These are phyloP conservation scores for Ophioninae sp. DNA, from an alignment of 2,888 invertebrate genomes.

Conservation along the genomic window DNA sequence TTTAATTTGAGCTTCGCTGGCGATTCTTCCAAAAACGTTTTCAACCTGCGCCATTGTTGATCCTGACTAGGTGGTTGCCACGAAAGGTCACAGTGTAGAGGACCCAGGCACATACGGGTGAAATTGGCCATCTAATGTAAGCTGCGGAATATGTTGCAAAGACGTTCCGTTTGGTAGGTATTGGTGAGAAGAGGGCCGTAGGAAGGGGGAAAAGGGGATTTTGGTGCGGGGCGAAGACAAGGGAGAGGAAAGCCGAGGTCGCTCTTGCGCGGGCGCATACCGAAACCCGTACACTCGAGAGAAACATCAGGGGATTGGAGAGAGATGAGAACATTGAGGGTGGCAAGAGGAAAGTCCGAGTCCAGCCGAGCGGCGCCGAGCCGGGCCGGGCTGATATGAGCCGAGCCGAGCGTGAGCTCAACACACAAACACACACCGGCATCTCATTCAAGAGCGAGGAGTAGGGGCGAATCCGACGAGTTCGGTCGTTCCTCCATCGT, in stretches of 20 bases:
- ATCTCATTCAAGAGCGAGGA: background rate
- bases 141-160: constrained; percentile 22
- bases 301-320: constrained; percentile 13
- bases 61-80: background rate
- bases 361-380: constrained; percentile 66
- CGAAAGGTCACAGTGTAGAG: background rate
- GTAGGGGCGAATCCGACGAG: background rate
- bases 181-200: background rate
- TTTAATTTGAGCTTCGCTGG: background rate
- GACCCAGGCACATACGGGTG: constrained; percentile 9
- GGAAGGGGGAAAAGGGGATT: background rate
- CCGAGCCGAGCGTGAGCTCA: constrained; percentile 69
- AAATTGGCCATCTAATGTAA: background rate
- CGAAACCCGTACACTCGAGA: constrained; percentile 35
- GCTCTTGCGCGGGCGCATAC: constrained; percentile 28
- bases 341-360: constrained; percentile 59
- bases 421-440: constrained; percentile 16
- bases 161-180: background rate
- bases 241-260: constrained; percentile 34
- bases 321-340: constrained; percentile 25
- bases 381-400: constrained; percentile 68
- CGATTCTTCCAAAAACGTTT: background rate
- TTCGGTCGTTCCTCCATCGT: background rate
- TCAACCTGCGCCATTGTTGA: constrained; percentile 1
- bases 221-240: constrained; percentile 27